phyloP scores from a whole-genome alignment of 2,888 invertebrate genomes.

The Rhamphomyia laevipes region DNA sequence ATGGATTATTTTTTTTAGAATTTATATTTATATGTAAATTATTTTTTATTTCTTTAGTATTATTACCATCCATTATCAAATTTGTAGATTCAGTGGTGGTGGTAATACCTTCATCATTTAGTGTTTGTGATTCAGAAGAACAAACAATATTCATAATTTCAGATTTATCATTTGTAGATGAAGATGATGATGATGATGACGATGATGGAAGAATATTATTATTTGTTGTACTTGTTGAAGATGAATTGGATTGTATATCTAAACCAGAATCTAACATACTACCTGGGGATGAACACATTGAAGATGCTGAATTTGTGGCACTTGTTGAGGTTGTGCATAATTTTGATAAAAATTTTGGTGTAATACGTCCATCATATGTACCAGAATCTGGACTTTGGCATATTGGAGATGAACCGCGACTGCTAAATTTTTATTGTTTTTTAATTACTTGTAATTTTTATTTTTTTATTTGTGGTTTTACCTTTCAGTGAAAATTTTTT shows the following conservation, averaged over 20 bases:
- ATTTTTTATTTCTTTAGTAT: too few relatives aligned
- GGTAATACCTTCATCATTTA: too few relatives aligned
- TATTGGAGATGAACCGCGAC: slow-evolving; percentile 36
- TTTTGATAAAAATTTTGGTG: slow-evolving; percentile 37
- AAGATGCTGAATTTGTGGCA: slow-evolving; percentile 26
- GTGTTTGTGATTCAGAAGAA: too few relatives aligned
- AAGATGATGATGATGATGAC: too few relatives aligned
- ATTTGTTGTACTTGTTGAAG: neutral
- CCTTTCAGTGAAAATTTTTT: slow-evolving; percentile 36
- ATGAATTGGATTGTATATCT: slow-evolving; percentile 14
- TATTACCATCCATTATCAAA: too few relatives aligned
- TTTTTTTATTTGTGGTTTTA: slow-evolving; percentile 13
- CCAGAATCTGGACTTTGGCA: slow-evolving; percentile 38
- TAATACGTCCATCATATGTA: slow-evolving; percentile 36
- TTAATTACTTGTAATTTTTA: neutral
- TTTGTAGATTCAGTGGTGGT: too few relatives aligned
- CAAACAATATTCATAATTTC: too few relatives aligned
- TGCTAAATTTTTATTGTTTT: slow-evolving; percentile 9
- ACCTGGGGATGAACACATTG: slow-evolving; percentile 30
- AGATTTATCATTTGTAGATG: too few relatives aligned
- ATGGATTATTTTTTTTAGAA: too few relatives aligned
- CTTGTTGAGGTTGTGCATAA: slow-evolving; percentile 30
- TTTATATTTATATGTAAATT: too few relatives aligned
- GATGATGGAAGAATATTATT: too few relatives aligned
- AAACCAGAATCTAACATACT: slow-evolving; percentile 19